Conservation (phyloP, 2,113 vertebrate species). For the Nycticorax nycticorax region DNA sequence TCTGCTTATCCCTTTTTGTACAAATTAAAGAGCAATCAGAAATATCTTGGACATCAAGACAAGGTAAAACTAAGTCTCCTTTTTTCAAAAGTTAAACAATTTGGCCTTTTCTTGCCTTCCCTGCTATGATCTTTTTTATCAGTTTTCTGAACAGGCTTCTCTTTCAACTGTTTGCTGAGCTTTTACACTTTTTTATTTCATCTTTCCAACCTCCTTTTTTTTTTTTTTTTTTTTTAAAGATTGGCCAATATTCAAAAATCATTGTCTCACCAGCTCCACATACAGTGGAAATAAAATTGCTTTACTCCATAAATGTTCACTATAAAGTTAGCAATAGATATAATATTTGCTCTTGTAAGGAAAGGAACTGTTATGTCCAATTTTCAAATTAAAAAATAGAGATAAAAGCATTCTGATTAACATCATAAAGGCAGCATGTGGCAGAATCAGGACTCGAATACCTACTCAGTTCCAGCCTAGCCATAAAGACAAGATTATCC, state of each 20-base stretch:
- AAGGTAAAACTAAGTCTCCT: background rate
- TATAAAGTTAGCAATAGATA: background rate
- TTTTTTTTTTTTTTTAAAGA: background rate
- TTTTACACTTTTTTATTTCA: background rate
- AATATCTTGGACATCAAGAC: background rate
- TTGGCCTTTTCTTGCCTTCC: background rate
- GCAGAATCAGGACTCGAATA: background rate
- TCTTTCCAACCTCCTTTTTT: background rate
- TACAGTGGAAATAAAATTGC: background rate
- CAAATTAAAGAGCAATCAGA: background rate
- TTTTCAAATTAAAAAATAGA: background rate
- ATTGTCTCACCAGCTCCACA: background rate
- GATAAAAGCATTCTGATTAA: background rate
- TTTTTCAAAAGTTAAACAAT: background rate
- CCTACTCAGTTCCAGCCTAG: background rate
- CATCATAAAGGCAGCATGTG: background rate
- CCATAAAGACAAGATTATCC: background rate
- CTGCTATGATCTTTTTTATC: background rate
- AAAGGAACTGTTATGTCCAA: background rate
- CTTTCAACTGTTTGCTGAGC: background rate
- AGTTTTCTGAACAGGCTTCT: background rate
- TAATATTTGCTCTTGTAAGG: background rate
- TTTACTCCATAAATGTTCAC: background rate
- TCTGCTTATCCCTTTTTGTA: background rate
- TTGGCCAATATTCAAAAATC: background rate